A percentile compares a stretch with the other conserved stretches of the same genome.
phyloP scores from a whole-genome alignment of 1,140 invertebrate species.

The Meloidogyne chitwoodi region DNA sequence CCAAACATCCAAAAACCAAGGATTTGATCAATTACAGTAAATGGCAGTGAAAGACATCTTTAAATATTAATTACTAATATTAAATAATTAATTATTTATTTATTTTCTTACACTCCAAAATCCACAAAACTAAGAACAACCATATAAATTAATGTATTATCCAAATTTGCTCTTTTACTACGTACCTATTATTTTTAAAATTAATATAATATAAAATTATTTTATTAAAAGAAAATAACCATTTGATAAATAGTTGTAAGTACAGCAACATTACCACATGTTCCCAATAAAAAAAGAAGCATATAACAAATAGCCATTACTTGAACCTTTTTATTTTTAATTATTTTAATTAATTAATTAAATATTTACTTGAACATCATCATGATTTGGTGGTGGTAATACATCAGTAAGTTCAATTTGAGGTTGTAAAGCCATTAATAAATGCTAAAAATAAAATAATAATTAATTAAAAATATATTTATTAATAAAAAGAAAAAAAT shows the following conservation, averaged over 20 bases:
- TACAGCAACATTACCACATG: conserved; percentile 58
- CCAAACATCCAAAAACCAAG: conserved; percentile 60
- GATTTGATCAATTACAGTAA: conserved; percentile 59
- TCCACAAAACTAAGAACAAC: conserved; percentile 58
- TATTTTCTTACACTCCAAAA: conserved; percentile 46
- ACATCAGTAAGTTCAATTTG: conserved; percentile 53
- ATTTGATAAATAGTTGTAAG: conserved; percentile 58
- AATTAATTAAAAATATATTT: neutral
- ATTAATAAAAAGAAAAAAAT: neutral
- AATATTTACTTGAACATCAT: conserved; percentile 39
- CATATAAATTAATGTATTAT: conserved; percentile 58
- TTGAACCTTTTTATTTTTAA: conserved; percentile 50
- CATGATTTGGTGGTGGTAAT: conserved; percentile 56
- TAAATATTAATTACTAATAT: neutral
- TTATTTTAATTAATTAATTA: conserved; percentile 43
- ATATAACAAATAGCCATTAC: conserved; percentile 58
- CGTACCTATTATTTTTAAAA: conserved; percentile 32
- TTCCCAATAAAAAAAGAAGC: conserved; percentile 54
- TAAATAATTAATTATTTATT: neutral
- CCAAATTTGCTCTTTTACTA: conserved; percentile 43
- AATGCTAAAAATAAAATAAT: conserved; percentile 31
- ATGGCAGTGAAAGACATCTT: conserved; percentile 53
- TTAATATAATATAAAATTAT: neutral
- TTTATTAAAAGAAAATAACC: conserved; percentile 14
- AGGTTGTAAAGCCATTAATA: conserved; percentile 32